These are phyloP conservation scores for Megaceryle alcyon DNA, from an alignment of 2,797 vertebrate species.

Conservation along the genomic window DNA sequence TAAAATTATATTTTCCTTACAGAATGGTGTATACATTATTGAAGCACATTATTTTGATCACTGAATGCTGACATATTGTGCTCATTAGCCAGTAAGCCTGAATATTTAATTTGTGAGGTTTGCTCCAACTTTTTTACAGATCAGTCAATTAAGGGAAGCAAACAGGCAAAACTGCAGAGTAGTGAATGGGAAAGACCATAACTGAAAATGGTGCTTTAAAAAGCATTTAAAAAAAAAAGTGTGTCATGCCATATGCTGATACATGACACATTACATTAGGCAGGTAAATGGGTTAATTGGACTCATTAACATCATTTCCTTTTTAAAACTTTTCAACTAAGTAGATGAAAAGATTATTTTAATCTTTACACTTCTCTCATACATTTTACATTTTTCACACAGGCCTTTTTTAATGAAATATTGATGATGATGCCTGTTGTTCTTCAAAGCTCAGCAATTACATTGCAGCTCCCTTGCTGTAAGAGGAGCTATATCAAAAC, in stretches of 20 bases:
- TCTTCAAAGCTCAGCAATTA: constrained; percentile 81
- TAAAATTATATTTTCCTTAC: constrained; percentile 68
- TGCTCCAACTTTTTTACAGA: constrained; percentile 44
- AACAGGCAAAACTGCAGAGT: constrained; percentile 16
- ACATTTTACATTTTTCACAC: constrained; percentile 73
- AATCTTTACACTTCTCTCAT: constrained; percentile 71
- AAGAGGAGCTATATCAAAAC: constrained; percentile 67
- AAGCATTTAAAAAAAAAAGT: neutral
- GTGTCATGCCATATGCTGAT: neutral
- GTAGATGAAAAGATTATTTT: constrained; percentile 72
- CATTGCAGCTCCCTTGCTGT: constrained; percentile 68
- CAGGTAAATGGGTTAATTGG: constrained; percentile 51
- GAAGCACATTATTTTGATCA: constrained; percentile 75
- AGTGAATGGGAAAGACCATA: neutral
- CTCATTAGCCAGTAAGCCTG: constrained; percentile 73
- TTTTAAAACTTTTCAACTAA: constrained; percentile 58
- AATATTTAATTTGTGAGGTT: constrained; percentile 73
- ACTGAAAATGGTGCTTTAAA: neutral
- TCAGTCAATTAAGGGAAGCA: constrained; percentile 42
- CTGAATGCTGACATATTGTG: constrained; percentile 74
- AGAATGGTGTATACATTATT: constrained; percentile 72
- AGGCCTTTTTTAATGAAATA: constrained; percentile 84
- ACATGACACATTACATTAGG: constrained; percentile 7
- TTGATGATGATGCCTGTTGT: constrained; percentile 82
- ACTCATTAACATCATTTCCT: constrained; percentile 72